Percentiles rank a stretch among this genome's conserved stretches.
Evolutionary conservation across 2,888 invertebrate genomes (phyloP).

Genomic region (Phrixothrix hirtus): DNA sequence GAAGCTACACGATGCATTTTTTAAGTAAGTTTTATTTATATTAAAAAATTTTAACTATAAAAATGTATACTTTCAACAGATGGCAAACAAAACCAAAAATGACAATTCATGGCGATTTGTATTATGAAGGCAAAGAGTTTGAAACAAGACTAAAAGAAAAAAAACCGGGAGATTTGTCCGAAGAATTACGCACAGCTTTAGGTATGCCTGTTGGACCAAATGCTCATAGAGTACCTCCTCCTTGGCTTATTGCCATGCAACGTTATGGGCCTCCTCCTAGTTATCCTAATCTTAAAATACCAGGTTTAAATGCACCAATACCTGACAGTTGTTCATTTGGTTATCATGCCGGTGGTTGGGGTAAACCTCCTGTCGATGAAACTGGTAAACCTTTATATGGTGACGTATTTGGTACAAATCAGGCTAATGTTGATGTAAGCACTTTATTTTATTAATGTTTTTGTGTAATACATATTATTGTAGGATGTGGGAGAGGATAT

Average conservation of each 20-base stretch:
- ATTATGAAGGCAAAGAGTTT: conserved; percentile 99
- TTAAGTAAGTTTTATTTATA: conserved; percentile 66
- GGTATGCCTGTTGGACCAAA: conserved; percentile 98
- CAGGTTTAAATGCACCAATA: conserved; percentile 96
- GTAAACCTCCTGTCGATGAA: conserved; percentile 99
- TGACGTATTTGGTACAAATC: conserved; percentile 93
- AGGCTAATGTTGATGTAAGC: conserved; percentile 71
- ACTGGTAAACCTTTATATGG: conserved; percentile 97
- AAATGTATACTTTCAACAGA: conserved; percentile 53
- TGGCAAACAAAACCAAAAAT: conserved; percentile 99
- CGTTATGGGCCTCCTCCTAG: conserved; percentile 99
- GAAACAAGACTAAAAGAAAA: conserved; percentile 97
- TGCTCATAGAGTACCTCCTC: conserved; percentile 89
- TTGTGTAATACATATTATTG: too few relatives aligned
- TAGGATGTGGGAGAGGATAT: conserved; percentile 74
- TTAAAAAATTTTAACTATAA: background rate
- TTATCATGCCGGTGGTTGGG: conserved; percentile 99
- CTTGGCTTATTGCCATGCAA: conserved; percentile 97
- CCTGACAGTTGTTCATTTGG: conserved; percentile 98
- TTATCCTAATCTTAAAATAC: conserved; percentile 97
- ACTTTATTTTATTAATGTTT: too few relatives aligned
- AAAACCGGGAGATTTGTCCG: conserved; percentile 96
- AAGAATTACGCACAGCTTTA: conserved; percentile 92
- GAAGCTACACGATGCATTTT: conserved; percentile 98
- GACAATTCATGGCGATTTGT: conserved; percentile 98